Base-by-base conservation (phyloP, 2,113 vertebrate species). In the Blennius ocellaris region DNA sequence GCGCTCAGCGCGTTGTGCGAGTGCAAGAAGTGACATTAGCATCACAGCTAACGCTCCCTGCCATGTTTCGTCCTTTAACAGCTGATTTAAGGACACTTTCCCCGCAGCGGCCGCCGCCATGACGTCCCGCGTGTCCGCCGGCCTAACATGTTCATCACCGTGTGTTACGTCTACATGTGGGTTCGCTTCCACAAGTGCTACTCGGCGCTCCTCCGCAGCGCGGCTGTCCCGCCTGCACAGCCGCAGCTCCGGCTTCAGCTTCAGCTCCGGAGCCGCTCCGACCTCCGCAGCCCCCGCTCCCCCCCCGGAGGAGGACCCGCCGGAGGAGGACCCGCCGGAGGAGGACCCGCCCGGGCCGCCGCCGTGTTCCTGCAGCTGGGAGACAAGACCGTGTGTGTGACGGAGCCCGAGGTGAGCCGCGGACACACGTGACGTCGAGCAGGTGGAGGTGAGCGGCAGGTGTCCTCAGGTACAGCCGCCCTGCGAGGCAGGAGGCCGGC, bases 121-220 rank as follows among this genome's bases (percentile, higher is more conserved):
- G 9, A 30, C 21, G 4, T 4, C 4, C 21, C 4, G 2, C 4
- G 21, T 30, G 2, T 30, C 21, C 21, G 21, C 21, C 4, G 21
- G 21, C 21, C 21, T 71, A 86, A 90, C 80, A 97, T 98, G 97
- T 93, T 98, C 60, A 97, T 98, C 91, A 99, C 97, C 39, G 74
- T 99, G 76, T 99, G 96, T 62, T 99, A 97, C 85, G 80, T 99
- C 56, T 97, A 97, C 85, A 87, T 98, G 76, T 98, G 97, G 97
- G 93, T 95, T 78, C 97, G 96, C 67, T 96, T 95, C 87, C 94
- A 95, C 58, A 91, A 90, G 69, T 87, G 91, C 71, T 95, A 96
- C 58, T 93, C 94, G 1, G 85, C 84, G 11, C 90, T 96, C 2
- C 94, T 99, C 76, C 92, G 94, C 40, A 72, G 87, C 92, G 93